Base-by-base conservation (phyloP, 2,888 invertebrate genomes). In the Helleia helle region DNA sequence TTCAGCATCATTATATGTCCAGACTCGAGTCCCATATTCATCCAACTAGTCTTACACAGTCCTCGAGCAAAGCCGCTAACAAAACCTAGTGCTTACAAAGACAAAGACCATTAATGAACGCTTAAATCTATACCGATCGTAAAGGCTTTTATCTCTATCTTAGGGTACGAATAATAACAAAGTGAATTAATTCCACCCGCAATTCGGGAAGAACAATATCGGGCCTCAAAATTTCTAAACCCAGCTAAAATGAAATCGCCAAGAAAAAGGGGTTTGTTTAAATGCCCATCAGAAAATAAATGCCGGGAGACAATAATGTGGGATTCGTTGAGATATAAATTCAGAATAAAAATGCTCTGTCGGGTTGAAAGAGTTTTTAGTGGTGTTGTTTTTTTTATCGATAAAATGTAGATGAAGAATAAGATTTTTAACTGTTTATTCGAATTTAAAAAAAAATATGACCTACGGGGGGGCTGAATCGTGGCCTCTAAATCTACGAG, bases 281-380 rank as follows among this genome's bases (percentile, higher is more conserved):
- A 83, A 84, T 76, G 75, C 81, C 83, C 75, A 76, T 83, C 76
- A 70, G 69, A 76, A 79, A 84, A 83, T 83, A 81, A 83, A 83
- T 81, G 75, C 69, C 57, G 66, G 65, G 67, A 72, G 80, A 84
- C 83, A 83, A 83, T 84, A 83, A 83, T 73, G 81, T 80, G 73
- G 83, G 80, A 83, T 83, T 77, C 75, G 64, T 58, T 65, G 66
- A 72, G 80, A 79, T 81, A 81, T 83, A 83, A 83, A 83, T 83
- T 81, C 68, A 58, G 67, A 77, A 81, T 81, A 81, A 81, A 83
- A 81, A 83, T 79, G 75, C 69, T 68, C 60, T 54, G 47, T 51
- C 52, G 57, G 52, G 56, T 59, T 50, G 58, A 61, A 54, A 48
- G 55, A 49, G 40, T 50, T 34, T 49, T 7, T 62, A 69, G 72